Base-by-base conservation (phyloP, 2,888 invertebrate genomes). In the Argynnis bischoffii region DNA sequence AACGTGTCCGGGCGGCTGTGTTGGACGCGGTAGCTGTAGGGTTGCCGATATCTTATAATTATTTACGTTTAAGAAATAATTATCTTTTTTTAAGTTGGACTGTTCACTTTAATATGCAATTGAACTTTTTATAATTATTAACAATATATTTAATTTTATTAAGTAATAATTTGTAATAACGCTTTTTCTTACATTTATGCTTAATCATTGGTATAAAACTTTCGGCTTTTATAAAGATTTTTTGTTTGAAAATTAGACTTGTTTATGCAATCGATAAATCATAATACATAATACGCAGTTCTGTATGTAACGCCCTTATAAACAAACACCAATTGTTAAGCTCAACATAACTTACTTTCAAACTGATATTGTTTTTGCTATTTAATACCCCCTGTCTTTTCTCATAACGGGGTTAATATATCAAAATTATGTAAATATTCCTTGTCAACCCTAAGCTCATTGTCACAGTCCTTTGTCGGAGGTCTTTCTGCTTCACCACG, bases 1-100 rank as follows among this genome's bases (percentile, higher is more conserved):
- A 92, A 92, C 92, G 92, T 91, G 90, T 90, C 91, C 90, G 90
- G 90, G 86, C 90, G 87, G 86, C 87, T 86, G 88, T 85, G 90
- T 88, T 83, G 86, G 88, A 88, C 88, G 87, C 81, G 75, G 67
- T 75, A 76, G 74, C 72, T 79, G 70, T 78, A 90, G 92, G 91
- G 91, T 74, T 92, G 88, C 81, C 85, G 60, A 69, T 51, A 35
- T 47, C 55, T 64, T 65, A 50, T 55, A 66, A 51, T 21, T 48
- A 41, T 11, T 21, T 31, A 35, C 21, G 18, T 65, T 55, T n/a
- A 47, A 55, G 26, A 18, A 15, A 46, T 60, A 50, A 13, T 35
- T 18, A 26, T 35, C 55, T 11, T 11, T 1, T 35, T 8, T 41
- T 2, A 41, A 11, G 35, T 41, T 2, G 2, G 11, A 41, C 1